Base-by-base conservation (phyloP, 1,140 invertebrate species). In the Drosophila paulistorum region DNA sequence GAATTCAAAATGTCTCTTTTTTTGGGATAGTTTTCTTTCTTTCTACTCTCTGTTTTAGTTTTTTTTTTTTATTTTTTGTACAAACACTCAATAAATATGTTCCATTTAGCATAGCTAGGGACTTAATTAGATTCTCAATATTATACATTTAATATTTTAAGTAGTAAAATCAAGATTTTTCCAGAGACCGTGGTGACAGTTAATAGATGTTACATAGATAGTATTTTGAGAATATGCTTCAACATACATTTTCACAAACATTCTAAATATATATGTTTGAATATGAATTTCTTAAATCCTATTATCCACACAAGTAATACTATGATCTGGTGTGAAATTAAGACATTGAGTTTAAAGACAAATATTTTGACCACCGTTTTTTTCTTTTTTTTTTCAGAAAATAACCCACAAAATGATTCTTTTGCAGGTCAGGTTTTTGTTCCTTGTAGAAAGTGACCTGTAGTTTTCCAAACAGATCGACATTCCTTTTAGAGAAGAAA, bases 1-100 rank as follows among this genome's bases (percentile, higher is more conserved):
- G 61, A 77, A 76, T 86, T 86, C 79, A 79, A 79, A 85, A 79
- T 86, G 65, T 85, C 69, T 65, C 45, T 51, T 51, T 51, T 51
- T 51, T 51, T 51, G 17, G 45, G 45, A 51, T 51, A 51, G 17
- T 51, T 51, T 51, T 11, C 9, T 17, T 48, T 48, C 14, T 17
- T 48, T 20, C 65, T 17, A 33, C 42, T 26, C 41, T 48, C 51
- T 65, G 30, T 41, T 64, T 67, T 66, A 54, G 61, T 9, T 54
- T 76, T 68, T 76, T 51, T 63, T 14, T 65, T 57, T 14, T 45
- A 68, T 30, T 79, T 74, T 76, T 68, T 76, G 59, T 75, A 76
- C 65, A 76, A 75, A 76, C 74, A 75, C 74, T 76, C 51, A 76
- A 76, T 74, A 74, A 74, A 74, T 75, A 76, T 75, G 59, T 62